phyloP scores from a whole-genome alignment of 2,888 invertebrate genomes.

The Cataglyphis cursor region DNA sequence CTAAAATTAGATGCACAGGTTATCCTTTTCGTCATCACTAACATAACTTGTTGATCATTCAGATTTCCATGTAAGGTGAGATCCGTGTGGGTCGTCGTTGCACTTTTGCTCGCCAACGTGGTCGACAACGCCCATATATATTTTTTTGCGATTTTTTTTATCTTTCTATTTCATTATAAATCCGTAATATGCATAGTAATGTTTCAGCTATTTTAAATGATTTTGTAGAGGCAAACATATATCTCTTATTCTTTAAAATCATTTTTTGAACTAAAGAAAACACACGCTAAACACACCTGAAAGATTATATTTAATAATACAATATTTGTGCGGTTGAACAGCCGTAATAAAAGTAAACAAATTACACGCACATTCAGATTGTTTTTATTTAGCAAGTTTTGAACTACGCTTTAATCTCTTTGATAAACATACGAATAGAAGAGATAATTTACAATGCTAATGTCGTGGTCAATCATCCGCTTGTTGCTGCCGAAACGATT shows the following conservation, averaged over 20 bases:
- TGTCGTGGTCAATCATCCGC: constrained; percentile 27
- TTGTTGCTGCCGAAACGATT: constrained; percentile 27
- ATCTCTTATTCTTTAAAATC: not conserved
- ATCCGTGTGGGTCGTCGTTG: constrained; percentile 66
- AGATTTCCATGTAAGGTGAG: constrained; percentile 66
- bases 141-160: constrained; percentile 43
- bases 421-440: not conserved
- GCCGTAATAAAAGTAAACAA: constrained; percentile 2
- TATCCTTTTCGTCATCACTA: constrained; percentile 64
- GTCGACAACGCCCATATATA: constrained; percentile 63
- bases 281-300: not conserved
- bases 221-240: not conserved
- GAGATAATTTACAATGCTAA: constrained; percentile 48
- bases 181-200: not conserved
- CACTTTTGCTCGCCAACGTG: constrained; percentile 61
- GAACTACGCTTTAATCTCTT: not conserved
- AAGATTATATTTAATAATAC: not conserved
- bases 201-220: not conserved
- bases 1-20: constrained; percentile 44
- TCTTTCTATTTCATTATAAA: constrained; percentile 8
- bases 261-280: not conserved
- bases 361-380: not conserved
- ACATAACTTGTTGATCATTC: constrained; percentile 61
- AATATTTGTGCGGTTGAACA: not conserved
- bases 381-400: not conserved